Evolutionary conservation across 2,888 invertebrate genomes (phyloP).

Genomic region (Cheilosia scutellata): DNA sequence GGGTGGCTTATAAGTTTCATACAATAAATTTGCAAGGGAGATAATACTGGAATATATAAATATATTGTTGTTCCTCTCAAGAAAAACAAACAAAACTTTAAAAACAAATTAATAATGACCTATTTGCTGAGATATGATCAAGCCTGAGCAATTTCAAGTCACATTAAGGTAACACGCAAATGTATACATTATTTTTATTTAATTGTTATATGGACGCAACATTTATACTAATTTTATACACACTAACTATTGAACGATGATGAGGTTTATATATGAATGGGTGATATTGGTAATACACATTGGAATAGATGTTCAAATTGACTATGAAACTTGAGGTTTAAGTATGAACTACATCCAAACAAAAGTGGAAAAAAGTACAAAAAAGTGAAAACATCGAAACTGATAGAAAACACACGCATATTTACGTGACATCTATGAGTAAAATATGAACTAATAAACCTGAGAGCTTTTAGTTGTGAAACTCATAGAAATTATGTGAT

Average conservation of each 20-base stretch:
- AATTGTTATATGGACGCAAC: slow-evolving; percentile 15
- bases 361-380: too few species aligned
- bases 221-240: slow-evolving; percentile 16
- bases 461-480: too few species aligned
- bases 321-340: too few species aligned
- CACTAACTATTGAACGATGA: neutral
- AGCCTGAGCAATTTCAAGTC: slow-evolving; percentile 46
- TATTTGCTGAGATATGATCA: slow-evolving; percentile 52
- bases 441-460: too few species aligned
- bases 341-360: too few species aligned
- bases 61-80: slow-evolving; percentile 14
- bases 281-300: neutral
- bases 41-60: slow-evolving; percentile 42
- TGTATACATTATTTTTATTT: slow-evolving; percentile 1
- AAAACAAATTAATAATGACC: neutral
- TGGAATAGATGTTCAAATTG: neutral
- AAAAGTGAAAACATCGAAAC: too few species aligned
- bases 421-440: too few species aligned
- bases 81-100: neutral
- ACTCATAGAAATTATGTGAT: too few species aligned
- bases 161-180: slow-evolving; percentile 11
- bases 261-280: neutral
- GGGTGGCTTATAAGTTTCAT: slow-evolving; percentile 5
- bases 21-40: slow-evolving; percentile 13
- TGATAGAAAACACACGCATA: too few species aligned